Percentiles rank a stretch among this genome's conserved stretches.
phyloP scores from a whole-genome alignment of 2,113 vertebrate genomes.

The Gallinago paraguaiae region DNA sequence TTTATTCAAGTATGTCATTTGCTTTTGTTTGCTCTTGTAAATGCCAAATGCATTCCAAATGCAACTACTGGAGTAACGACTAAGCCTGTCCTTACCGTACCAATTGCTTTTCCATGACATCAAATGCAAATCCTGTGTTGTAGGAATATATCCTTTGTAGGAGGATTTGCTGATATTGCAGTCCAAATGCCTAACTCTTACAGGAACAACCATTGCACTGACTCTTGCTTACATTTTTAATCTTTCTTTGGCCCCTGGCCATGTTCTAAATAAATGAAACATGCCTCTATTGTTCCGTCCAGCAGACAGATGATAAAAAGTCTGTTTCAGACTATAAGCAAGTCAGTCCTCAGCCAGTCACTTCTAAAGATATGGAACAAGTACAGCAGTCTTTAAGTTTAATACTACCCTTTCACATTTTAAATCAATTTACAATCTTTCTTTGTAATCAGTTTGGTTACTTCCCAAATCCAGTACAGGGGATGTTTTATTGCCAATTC shows the following conservation, averaged over 20 bases:
- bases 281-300: slow-evolving; percentile 38
- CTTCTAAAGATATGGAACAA: slow-evolving; percentile 59
- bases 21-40: slow-evolving; percentile 2
- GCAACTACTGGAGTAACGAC: neutral
- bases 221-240: slow-evolving; percentile 55
- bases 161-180: slow-evolving; percentile 54
- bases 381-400: slow-evolving; percentile 39
- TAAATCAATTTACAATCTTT: slow-evolving; percentile 62
- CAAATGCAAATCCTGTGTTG: slow-evolving; percentile 1
- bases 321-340: slow-evolving; percentile 42
- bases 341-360: slow-evolving; percentile 40
- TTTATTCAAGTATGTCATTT: neutral
- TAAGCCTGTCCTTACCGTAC: neutral
- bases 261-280: slow-evolving; percentile 65
- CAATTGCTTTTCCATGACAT: slow-evolving; percentile 6
- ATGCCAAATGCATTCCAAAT: slow-evolving; percentile 5
- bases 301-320: slow-evolving; percentile 52
- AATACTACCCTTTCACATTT: slow-evolving; percentile 51
- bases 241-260: slow-evolving; percentile 39
- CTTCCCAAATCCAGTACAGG: slow-evolving; percentile 41
- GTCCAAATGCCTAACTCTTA: slow-evolving; percentile 44
- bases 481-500: slow-evolving; percentile 42
- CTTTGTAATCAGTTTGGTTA: slow-evolving; percentile 58
- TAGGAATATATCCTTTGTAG: slow-evolving; percentile 23
- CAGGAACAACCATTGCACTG: slow-evolving; percentile 38